Evolutionary conservation across 2,888 invertebrate species (phyloP).

Genomic region (Vesta saturnalis): DNA sequence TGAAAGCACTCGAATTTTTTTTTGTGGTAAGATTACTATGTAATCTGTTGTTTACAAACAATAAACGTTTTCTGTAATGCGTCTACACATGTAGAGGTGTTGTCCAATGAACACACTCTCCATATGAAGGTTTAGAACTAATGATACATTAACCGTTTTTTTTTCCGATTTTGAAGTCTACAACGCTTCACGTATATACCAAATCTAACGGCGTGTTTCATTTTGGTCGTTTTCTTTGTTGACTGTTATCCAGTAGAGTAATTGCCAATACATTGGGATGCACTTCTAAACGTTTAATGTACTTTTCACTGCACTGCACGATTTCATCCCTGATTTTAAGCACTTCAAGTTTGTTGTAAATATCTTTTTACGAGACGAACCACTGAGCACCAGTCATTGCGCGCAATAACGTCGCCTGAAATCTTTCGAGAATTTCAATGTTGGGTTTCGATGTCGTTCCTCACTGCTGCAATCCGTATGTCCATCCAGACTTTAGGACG

Average conservation of each 20-base stretch:
- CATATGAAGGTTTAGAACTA: too few relatives aligned
- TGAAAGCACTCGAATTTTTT: too few relatives aligned
- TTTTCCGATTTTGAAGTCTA: too few relatives aligned
- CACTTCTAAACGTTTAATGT: background rate
- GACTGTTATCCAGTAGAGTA: background rate
- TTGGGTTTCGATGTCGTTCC: background rate
- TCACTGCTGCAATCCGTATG: background rate
- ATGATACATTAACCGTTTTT: too few relatives aligned
- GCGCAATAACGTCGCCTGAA: background rate
- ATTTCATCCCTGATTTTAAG: background rate
- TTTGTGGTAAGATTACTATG: too few relatives aligned
- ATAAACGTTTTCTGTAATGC: too few relatives aligned
- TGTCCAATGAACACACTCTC: too few relatives aligned
- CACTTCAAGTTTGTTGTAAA: background rate
- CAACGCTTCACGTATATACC: too few relatives aligned
- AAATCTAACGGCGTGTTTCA: background rate
- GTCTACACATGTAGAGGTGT: too few relatives aligned
- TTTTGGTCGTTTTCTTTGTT: background rate
- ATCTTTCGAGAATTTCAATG: background rate
- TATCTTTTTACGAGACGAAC: background rate
- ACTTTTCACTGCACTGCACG: background rate
- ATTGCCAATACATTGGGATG: background rate
- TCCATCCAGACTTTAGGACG: slow-evolving; percentile 15
- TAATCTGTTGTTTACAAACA: too few relatives aligned
- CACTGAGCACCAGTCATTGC: too few relatives aligned